Conservation (phyloP, 2,888 invertebrate genomes). For the Plagiodera versicolora region DNA sequence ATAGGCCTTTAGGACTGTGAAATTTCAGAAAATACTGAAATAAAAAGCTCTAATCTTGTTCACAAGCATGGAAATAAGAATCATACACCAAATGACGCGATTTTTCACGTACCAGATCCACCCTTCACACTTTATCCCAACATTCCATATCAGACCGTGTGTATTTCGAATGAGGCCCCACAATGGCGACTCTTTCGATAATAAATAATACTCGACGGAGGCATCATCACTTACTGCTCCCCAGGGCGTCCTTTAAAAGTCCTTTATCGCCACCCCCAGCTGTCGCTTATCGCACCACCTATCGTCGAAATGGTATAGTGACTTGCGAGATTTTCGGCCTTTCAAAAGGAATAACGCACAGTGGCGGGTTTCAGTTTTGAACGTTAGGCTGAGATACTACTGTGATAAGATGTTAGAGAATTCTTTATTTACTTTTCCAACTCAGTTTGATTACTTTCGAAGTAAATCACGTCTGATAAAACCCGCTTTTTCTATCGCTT, state of each 20-base stretch:
- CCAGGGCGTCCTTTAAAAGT: slow-evolving; percentile 46
- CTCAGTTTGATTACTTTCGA: no score
- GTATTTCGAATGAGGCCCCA: slow-evolving; percentile 23
- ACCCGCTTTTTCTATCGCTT: no score
- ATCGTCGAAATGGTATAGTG: slow-evolving; percentile 37
- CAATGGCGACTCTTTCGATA: slow-evolving; percentile 24
- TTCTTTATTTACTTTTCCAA: no score
- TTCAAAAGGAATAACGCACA: slow-evolving; percentile 12
- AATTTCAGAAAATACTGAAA: no score
- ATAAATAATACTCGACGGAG: slow-evolving; percentile 35
- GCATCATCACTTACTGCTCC: slow-evolving; percentile 43
- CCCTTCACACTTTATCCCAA: neutral
- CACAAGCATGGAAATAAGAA: no score
- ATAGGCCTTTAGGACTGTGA: no score
- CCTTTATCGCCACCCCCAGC: slow-evolving; percentile 47
- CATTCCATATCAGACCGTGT: neutral
- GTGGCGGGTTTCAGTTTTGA: slow-evolving; percentile 16
- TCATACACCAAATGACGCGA: no score
- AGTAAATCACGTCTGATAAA: no score
- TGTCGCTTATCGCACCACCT: slow-evolving; percentile 47
- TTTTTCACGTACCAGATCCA: no score
- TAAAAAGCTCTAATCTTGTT: no score
- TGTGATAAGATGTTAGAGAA: no score
- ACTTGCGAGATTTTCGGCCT: slow-evolving; percentile 34
- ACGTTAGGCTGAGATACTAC: no score